Evolutionary conservation across 2,888 invertebrate genomes (phyloP).

Genomic region (Andrena haemorrhoa): DNA sequence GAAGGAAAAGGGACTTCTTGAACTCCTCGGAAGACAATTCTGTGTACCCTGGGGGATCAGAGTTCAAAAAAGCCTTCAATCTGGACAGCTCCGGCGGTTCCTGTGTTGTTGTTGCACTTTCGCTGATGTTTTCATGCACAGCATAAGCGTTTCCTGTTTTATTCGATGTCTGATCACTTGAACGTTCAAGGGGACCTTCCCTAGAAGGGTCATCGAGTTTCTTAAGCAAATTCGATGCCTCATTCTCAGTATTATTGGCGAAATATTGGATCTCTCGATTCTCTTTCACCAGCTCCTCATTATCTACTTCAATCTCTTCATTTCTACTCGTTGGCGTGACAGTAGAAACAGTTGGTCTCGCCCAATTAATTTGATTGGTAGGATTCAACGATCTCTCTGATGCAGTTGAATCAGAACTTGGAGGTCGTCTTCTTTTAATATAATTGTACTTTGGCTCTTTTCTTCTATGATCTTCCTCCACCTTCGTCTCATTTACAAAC

Average conservation of each 20-base stretch:
- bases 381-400: not conserved
- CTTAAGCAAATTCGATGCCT: not conserved
- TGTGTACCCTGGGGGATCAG: constrained; percentile 69
- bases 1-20: not conserved
- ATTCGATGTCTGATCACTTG: not conserved
- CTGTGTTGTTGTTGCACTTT: constrained; percentile 24
- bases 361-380: not conserved
- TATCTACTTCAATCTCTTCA: not conserved
- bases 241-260: not conserved
- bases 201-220: not conserved
- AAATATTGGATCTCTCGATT: not conserved
- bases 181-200: not conserved
- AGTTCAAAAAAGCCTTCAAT: constrained; percentile 71
- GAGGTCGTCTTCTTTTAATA: constrained; percentile 46
- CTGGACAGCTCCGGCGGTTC: constrained; percentile 72
- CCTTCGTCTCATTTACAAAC: constrained; percentile 56
- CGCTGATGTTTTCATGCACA: constrained; percentile 68
- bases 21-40: constrained; percentile 62
- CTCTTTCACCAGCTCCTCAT: not conserved
- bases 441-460: constrained; percentile 79
- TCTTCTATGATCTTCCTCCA: constrained; percentile 70
- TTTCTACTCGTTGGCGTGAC: not conserved
- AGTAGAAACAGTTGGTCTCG: not conserved
- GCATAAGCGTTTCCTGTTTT: constrained; percentile 52
- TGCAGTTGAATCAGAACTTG: not conserved